Evolutionary conservation across 2,888 invertebrate species (phyloP), one percentile per base, ranked within the genome.

Genomic region (Agrotis clavis): DNA sequence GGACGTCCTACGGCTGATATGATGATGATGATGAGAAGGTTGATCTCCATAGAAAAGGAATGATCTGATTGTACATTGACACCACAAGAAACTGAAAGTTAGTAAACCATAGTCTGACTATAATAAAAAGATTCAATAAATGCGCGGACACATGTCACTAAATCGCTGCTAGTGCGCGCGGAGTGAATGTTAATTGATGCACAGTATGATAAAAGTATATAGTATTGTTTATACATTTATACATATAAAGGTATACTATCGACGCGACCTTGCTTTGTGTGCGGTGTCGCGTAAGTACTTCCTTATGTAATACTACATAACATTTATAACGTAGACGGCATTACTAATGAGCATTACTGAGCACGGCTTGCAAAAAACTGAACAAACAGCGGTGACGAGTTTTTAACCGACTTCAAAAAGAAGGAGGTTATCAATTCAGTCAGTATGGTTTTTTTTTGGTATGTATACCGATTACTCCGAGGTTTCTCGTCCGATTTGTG

Each of bases 251-350:
- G 16, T 14, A 48, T 21, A 18, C 30, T 57, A n/a, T 53, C 51
- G 53, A 16, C 16, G 1, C 75, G 77, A 81, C 77, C 77, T 78
- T 78, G 77, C 77, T 68, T 81, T 81, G 77, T 77, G 62, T 19
- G 35, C 51, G 16, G 45, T 59, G 60, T 64, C 67, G 59, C 67
- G 48, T 19, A 4, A 51, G 41, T 9, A 56, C 81, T 81, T 81
- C 81, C 81, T 64, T 21, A 59, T 50, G 57, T 73, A 73, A 74
- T 51, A 56, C 25, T n/a, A 54, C 53, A 35, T 47, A 61, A 61
- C 45, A 14, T 41, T 41, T 45, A 47, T 1, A 1, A 56, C 48
- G 45, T 0, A 7, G 18, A 14, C 25, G n/a, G 30, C 25, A 53
- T 53, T 21, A 64, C 51, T 11, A 35, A 50, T 62, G 53, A 54